phyloP scores from a whole-genome alignment of 2,797 vertebrate genomes.

The Hoplostethus atlanticus region DNA sequence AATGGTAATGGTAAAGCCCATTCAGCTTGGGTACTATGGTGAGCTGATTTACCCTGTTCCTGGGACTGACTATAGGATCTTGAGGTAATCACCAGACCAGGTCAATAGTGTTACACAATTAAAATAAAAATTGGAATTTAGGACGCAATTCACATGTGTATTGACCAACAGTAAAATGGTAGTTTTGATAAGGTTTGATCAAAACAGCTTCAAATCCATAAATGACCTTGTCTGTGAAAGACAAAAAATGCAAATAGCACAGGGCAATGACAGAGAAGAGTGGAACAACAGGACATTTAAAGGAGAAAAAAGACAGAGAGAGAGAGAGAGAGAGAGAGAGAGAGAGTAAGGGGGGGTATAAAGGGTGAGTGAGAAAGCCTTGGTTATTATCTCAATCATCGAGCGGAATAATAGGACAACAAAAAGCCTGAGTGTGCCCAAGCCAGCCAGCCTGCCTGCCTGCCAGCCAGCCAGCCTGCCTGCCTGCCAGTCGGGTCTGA shows the following conservation, averaged over 20 bases:
- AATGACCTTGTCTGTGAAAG: conserved; percentile 69
- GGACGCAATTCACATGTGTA: not conserved
- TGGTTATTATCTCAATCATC: conserved; percentile 87
- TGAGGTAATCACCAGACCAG: conserved; percentile 43
- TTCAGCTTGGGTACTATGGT: conserved; percentile 55
- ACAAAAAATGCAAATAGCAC: conserved; percentile 66
- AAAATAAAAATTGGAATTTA: conserved; percentile 1
- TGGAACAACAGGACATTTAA: conserved; percentile 80
- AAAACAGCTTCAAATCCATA: conserved; percentile 38
- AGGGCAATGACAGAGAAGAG: conserved; percentile 60
- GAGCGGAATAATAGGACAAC: conserved; percentile 88
- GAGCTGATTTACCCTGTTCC: conserved; percentile 70
- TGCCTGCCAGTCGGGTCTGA: conserved; percentile 63
- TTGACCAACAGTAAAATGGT: not conserved
- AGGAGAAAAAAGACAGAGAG: conserved; percentile 75
- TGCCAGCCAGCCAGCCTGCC: conserved; percentile 7
- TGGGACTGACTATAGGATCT: conserved; percentile 29
- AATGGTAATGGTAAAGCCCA: conserved; percentile 48
- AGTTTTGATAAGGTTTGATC: not conserved
- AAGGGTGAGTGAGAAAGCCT: conserved; percentile 75
- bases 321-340: not conserved
- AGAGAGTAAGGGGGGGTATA: conserved; percentile 57
- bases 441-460: conserved; percentile 45
- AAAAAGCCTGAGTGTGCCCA: conserved; percentile 81
- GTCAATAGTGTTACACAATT: too few relatives aligned